phyloP scores from a whole-genome alignment of 1,140 invertebrate genomes.

The Grapholita molesta region DNA sequence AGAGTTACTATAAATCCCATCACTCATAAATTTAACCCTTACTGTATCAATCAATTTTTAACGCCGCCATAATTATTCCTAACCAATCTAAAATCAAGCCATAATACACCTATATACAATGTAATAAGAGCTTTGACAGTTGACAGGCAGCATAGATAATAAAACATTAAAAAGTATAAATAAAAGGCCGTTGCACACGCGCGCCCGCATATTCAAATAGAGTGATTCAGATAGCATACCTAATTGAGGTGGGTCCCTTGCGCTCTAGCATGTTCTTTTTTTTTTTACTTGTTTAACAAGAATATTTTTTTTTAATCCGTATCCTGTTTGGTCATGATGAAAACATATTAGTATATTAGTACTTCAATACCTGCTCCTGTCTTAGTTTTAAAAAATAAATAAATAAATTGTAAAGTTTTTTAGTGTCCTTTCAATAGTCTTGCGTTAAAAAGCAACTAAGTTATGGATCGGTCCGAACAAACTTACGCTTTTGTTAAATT shows the following conservation, averaged over 20 bases:
- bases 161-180: constrained; percentile 9
- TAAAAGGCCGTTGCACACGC: neutral
- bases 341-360: no score
- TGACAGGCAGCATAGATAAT: neutral
- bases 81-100: neutral
- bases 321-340: no score
- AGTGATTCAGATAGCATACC: constrained; percentile 11
- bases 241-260: neutral
- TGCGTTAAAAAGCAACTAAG: no score
- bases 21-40: neutral
- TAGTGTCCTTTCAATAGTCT: no score
- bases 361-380: no score
- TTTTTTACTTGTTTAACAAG: no score
- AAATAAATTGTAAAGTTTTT: no score
- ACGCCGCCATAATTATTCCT: neutral
- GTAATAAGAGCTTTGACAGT: neutral
- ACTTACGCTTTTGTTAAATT: no score
- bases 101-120: neutral
- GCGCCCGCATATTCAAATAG: constrained; percentile 13
- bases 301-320: no score
- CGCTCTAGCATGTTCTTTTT: neutral
- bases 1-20: neutral
- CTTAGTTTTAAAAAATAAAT: no score
- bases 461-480: no score
- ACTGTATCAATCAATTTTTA: neutral